Percentiles rank a stretch among this genome's conserved stretches.
These are phyloP conservation scores for Sebastes elongatus DNA, from an alignment of 2,797 vertebrate species.

Conservation along the genomic window DNA sequence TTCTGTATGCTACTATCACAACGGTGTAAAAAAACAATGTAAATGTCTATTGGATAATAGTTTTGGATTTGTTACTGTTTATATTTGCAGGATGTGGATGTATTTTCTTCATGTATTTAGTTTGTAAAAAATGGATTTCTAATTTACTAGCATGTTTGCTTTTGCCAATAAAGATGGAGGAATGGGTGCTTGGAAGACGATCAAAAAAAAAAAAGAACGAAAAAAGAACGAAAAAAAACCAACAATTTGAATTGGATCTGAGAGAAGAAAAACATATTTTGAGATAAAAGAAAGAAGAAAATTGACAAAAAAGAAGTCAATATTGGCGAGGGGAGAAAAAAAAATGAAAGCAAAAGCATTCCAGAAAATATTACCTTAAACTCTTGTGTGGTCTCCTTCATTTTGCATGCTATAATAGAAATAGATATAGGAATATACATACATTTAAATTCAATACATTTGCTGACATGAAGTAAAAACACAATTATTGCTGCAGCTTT, in stretches of 20 bases:
- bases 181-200: conserved; percentile 85
- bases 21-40: conserved; percentile 89
- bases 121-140: conserved; percentile 96
- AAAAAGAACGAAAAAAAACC: conserved; percentile 32
- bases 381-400: conserved; percentile 77
- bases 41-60: conserved; percentile 86
- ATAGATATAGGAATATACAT: background rate
- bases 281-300: conserved; percentile 50
- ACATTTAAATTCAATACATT: no score
- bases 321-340: conserved; percentile 47
- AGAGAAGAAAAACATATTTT: conserved; percentile 26
- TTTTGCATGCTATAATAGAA: conserved; percentile 1
- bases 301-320: conserved; percentile 48
- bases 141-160: conserved; percentile 97
- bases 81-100: conserved; percentile 98
- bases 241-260: conserved; percentile 57
- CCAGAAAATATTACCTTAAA: conserved; percentile 84
- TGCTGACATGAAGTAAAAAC: background rate
- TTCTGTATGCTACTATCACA: conserved; percentile 72
- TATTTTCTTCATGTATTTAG: conserved; percentile 95
- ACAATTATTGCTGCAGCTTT: background rate
- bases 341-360: conserved; percentile 87
- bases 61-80: conserved; percentile 99
- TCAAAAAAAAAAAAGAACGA: conserved; percentile 47
- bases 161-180: conserved; percentile 98